A percentile compares a stretch with the other conserved stretches of the same genome.
Conservation (phyloP, 2,888 invertebrate genomes). For the Morpho helenor region DNA sequence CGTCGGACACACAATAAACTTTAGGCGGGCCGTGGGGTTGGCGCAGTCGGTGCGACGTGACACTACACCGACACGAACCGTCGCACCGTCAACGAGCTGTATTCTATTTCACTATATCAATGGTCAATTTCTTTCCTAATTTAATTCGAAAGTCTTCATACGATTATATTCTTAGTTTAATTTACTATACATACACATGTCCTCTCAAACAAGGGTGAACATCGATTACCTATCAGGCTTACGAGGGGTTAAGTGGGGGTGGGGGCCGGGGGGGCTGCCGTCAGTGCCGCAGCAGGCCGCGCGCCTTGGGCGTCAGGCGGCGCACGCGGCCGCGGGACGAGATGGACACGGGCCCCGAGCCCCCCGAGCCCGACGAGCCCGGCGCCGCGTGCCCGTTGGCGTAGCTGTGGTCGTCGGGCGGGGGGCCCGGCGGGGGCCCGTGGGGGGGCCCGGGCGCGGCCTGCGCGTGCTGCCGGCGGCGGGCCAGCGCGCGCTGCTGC, state of each 20-base stretch:
- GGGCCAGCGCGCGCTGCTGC: conserved; percentile 20
- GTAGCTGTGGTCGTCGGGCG: conserved; percentile 57
- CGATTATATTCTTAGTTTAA: not conserved
- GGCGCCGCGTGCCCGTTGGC: conserved; percentile 28
- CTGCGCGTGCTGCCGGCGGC: conserved; percentile 46
- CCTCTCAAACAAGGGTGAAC: too few relatives aligned
- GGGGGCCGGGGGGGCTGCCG: not conserved
- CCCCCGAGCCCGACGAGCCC: conserved; percentile 16
- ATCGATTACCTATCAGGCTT: not conserved
- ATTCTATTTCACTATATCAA: too few relatives aligned
- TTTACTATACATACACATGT: not conserved
- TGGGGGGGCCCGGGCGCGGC: conserved; percentile 19
- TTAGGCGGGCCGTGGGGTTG: too few relatives aligned
- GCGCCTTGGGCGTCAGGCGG: conserved; percentile 88
- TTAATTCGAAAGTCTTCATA: not conserved
- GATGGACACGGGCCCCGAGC: conserved; percentile 52
- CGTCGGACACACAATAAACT: too few relatives aligned
- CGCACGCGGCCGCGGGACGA: conserved; percentile 90
- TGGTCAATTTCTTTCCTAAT: too few relatives aligned
- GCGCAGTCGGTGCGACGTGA: too few relatives aligned
- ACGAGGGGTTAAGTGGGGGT: not conserved
- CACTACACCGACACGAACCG: too few relatives aligned
- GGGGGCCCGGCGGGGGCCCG: conserved; percentile 26
- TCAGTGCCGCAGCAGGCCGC: conserved; percentile 78
- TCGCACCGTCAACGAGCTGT: too few relatives aligned